Evolutionary conservation across 2,113 vertebrate species (phyloP).

Genomic region (Rhinoderma darwinii): DNA sequence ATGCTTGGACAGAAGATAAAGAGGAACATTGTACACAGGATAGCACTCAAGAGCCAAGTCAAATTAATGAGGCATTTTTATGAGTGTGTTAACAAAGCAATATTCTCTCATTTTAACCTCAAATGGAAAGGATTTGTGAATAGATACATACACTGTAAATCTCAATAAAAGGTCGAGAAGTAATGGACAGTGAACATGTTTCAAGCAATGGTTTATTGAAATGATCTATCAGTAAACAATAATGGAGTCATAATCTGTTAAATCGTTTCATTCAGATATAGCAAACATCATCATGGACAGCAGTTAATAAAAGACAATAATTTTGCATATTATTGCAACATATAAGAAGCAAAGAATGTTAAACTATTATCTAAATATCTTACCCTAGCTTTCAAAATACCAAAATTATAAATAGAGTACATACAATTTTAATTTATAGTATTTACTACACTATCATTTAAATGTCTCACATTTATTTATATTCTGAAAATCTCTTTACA

Average conservation of each 20-base stretch:
- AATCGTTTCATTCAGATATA: background rate
- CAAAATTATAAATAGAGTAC: background rate
- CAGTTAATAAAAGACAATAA: background rate
- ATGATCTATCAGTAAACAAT: background rate
- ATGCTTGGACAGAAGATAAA: constrained; percentile 51
- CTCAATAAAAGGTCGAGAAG: constrained; percentile 16
- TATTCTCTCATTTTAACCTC: constrained; percentile 18
- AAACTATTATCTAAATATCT: background rate
- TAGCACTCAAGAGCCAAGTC: constrained; percentile 23
- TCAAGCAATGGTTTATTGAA: constrained; percentile 11
- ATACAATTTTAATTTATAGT: background rate
- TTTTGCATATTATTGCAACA: background rate
- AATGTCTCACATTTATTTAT: too few species aligned
- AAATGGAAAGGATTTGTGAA: constrained; percentile 44
- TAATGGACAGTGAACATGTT: constrained; percentile 32
- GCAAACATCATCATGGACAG: background rate
- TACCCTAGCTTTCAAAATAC: background rate
- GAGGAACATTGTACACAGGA: constrained; percentile 15
- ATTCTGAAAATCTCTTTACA: too few species aligned
- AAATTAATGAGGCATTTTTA: constrained; percentile 55
- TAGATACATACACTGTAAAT: constrained; percentile 24
- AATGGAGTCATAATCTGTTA: constrained; percentile 3
- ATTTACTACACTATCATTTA: background rate
- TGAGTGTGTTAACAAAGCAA: constrained; percentile 54
- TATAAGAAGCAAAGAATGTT: background rate